Evolutionary conservation across 1,140 invertebrate genomes (phyloP).

Genomic region (Piezodorus guildinii): DNA sequence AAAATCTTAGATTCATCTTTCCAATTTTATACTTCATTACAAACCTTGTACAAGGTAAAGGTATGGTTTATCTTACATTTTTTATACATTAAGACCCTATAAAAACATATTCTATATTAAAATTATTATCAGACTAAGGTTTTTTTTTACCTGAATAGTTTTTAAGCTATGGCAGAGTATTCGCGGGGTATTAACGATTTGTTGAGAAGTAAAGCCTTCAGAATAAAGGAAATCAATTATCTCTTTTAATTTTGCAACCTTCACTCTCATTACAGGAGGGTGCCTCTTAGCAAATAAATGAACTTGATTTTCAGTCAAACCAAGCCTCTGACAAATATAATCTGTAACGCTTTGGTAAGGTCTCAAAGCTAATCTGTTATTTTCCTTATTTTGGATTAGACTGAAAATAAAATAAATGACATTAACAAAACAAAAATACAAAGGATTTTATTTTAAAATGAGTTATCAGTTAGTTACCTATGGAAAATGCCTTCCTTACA

Average conservation of each 20-base stretch:
- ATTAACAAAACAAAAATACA: too few relatives aligned
- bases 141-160: slow-evolving; percentile 26
- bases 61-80: too few relatives aligned
- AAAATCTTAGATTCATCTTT: too few relatives aligned
- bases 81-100: too few relatives aligned
- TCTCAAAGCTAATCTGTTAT: slow-evolving; percentile 25
- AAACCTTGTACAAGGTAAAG: too few relatives aligned
- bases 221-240: slow-evolving; percentile 29
- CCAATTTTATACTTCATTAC: too few relatives aligned
- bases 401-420: slow-evolving; percentile 23
- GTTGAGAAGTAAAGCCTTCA: slow-evolving; percentile 28
- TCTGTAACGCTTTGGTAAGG: slow-evolving; percentile 15
- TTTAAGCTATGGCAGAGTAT: slow-evolving; percentile 29
- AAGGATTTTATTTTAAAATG: too few relatives aligned
- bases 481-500: slow-evolving; percentile 21
- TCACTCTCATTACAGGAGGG: slow-evolving; percentile 25
- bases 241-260: slow-evolving; percentile 30
- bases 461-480: slow-evolving; percentile 23
- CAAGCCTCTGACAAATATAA: slow-evolving; percentile 25
- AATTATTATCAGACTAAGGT: neutral
- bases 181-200: slow-evolving; percentile 27
- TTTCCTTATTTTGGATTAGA: slow-evolving; percentile 17
- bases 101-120: too few relatives aligned
- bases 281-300: slow-evolving; percentile 23
- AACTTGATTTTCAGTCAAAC: slow-evolving; percentile 20